Evolutionary conservation across 2,797 vertebrate genomes (phyloP).

Genomic region (Sebastes vulpes): DNA sequence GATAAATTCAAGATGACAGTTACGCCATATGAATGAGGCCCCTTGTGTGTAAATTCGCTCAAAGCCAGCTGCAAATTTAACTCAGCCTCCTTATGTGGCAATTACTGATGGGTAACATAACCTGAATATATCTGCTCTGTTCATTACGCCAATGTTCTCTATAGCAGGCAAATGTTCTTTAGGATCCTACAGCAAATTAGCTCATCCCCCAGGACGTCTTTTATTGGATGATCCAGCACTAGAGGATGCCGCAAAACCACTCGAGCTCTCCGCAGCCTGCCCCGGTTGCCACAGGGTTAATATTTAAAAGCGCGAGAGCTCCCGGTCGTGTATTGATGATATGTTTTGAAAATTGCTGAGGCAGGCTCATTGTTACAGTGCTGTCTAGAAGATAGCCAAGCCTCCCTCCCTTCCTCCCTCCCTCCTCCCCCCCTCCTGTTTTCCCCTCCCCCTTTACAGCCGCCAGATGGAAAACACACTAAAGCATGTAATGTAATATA

Average conservation of each 20-base stretch:
- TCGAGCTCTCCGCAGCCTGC: constrained; percentile 50
- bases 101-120: constrained; percentile 74
- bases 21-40: constrained; percentile 63
- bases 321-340: constrained; percentile 83
- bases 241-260: constrained; percentile 63
- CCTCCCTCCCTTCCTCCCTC: neutral
- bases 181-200: constrained; percentile 76
- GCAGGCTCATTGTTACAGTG: constrained; percentile 80
- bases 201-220: constrained; percentile 67
- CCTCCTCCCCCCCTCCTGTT: neutral
- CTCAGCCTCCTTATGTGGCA: constrained; percentile 75
- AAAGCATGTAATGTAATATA: constrained; percentile 77
- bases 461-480: constrained; percentile 79
- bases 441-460: constrained; percentile 53
- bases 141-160: constrained; percentile 66
- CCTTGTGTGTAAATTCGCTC: constrained; percentile 62
- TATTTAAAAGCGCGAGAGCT: constrained; percentile 74
- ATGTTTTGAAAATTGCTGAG: constrained; percentile 85
- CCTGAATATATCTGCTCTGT: constrained; percentile 64
- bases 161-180: constrained; percentile 71
- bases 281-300: constrained; percentile 75
- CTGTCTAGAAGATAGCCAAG: constrained; percentile 73
- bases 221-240: constrained; percentile 73
- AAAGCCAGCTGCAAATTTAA: constrained; percentile 75
- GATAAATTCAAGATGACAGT: constrained; percentile 76